Base-by-base conservation (phyloP, 2,797 vertebrate genomes). In the Chrysocyon brachyurus region DNA sequence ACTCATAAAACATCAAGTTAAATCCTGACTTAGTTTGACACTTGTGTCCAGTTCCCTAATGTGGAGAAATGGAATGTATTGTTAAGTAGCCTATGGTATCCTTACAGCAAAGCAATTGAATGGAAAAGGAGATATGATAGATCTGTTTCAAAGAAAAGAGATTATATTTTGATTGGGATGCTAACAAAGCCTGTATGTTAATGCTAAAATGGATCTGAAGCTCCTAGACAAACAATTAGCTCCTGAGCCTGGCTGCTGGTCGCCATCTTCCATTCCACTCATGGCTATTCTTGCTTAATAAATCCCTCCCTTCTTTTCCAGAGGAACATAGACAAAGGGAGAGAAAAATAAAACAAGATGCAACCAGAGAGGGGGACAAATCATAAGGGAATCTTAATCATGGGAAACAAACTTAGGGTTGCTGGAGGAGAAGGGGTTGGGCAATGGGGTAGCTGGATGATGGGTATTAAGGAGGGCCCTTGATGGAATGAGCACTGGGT, bases 11-110 rank as follows among this genome's bases (percentile, higher is more conserved):
- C 33, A 70, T 82, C 52, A 82, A 36, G 36, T 81, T 90, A 94
- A 93, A 86, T 57, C 17, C 17, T 86, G 33, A 85, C 28, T 94
- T 86, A 64, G 16, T 85, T 59, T 90, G 73, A 90, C 59, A 26
- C 4, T 81, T 77, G 54, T 73, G 61, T 84, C 19, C 46, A 88
- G 59, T 85, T 90, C 68, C 52, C 22, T 68, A 91, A 52, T 28
- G 15, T n/a, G 56, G 33, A 84, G 46, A 77, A 81, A 87, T 77
- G 46, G 28, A 64, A 3, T 54, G 3, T 19, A 82, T 56, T 10
- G 0, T 85, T 85, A 90, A 28, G 16, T 61, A 63, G n/a, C 28
- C 36, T 52, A 28, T 9, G 4, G 12, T 70, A 85, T 86, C 52
- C n/a, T 83, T 49, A 89, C 11, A 31, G 72, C 26, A 84, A 89